Base-by-base conservation (phyloP, 2,797 vertebrate genomes). In the Phylloscopus collybita region DNA sequence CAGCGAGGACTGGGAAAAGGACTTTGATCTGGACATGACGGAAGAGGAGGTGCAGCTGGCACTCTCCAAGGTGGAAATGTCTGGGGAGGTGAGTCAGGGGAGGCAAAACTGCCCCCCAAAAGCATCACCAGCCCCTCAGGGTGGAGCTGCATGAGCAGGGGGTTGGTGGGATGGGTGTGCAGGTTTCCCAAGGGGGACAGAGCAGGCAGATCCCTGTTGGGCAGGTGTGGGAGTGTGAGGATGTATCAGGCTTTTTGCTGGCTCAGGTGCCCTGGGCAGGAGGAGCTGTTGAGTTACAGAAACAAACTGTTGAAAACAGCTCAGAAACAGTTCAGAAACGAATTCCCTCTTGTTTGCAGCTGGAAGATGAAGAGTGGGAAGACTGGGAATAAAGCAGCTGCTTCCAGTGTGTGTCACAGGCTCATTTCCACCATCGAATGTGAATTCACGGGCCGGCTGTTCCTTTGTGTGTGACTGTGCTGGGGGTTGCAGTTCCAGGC, bases 1-100 rank as follows among this genome's bases (percentile, higher is more conserved):
- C 94, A 99, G 99, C 12, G 99, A 99, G 96, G 99, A 99, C 97
- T 99, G 99, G 99, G 99, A 99, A 81, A 99, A 99, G 96, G 99
- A 99, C 96, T 99, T 99, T 91, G 99, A 99, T 93, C 97, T 99
- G 97, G 99, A 99, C 97, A 99, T 99, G 99, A 99, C 99, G 0
- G 99, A 99, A 75, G 99, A 99, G 75, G 99, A 99, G 95, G 99
- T 99, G 51, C 99, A 99, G 93, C 87, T 99, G 98, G 99, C 98
- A 0, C 98, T 99, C 22, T 99, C 99, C 6, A 99, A 98, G 98
- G 98, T 98, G 74, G 98, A 99, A 4, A 97, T 98, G 83, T 98
- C 99, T 11, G 99, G 98, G 86, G 99, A 99, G 98, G 99, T 99
- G 80, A 97, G 98, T 94, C 4, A 16, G 36, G 57, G 34, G 25